Evolutionary conservation across 2,888 invertebrate species (phyloP).

Genomic region (Bugulina stolonifera): DNA sequence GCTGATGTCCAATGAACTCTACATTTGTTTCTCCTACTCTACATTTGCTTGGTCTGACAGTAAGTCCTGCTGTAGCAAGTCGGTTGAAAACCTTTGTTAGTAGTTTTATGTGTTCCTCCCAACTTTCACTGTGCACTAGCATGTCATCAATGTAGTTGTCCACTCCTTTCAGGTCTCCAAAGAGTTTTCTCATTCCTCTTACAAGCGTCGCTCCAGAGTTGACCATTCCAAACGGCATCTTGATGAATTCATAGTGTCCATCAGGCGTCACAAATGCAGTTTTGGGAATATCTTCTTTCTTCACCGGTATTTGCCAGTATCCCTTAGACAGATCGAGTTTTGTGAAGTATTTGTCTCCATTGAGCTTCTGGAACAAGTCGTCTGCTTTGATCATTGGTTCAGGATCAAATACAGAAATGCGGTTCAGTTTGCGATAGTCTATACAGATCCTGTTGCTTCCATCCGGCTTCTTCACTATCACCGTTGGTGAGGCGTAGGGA

Average conservation of each 20-base stretch:
- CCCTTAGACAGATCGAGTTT: constrained; percentile 32
- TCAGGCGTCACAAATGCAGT: constrained; percentile 28
- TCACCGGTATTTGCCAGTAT: constrained; percentile 33
- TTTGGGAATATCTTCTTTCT: constrained; percentile 26
- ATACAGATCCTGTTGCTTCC: constrained; percentile 32
- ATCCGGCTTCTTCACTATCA: constrained; percentile 32
- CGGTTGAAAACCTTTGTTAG: constrained; percentile 29
- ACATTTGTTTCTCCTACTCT: constrained; percentile 11
- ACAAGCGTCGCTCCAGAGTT: constrained; percentile 26
- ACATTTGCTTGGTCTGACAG: constrained; percentile 30
- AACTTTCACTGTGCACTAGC: constrained; percentile 29
- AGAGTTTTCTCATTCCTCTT: constrained; percentile 27
- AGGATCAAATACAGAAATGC: constrained; percentile 32
- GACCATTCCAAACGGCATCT: constrained; percentile 27
- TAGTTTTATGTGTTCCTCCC: constrained; percentile 30
- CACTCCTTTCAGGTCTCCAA: constrained; percentile 22
- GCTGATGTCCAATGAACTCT: constrained; percentile 27
- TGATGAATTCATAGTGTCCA: constrained; percentile 21
- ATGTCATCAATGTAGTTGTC: constrained; percentile 31
- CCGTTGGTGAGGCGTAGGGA: constrained; percentile 32
- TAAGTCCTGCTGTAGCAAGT: constrained; percentile 29
- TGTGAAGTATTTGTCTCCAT: constrained; percentile 30
- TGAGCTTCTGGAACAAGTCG: constrained; percentile 32
- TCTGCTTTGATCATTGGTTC: constrained; percentile 34
- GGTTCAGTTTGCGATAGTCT: constrained; percentile 33